Base-by-base conservation (phyloP, 2,888 invertebrate species). In the Melanchra persicariae region DNA sequence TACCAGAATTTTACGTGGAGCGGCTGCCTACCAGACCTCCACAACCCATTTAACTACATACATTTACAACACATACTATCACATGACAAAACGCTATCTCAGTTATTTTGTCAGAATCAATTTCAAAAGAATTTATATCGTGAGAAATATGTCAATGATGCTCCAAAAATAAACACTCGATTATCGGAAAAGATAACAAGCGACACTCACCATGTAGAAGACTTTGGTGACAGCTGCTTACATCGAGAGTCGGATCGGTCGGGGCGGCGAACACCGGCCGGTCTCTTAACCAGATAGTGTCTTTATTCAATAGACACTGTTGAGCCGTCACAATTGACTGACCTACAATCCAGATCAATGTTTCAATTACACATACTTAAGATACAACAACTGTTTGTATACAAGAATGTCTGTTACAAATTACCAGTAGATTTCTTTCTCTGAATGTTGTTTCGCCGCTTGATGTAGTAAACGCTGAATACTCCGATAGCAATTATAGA, bases 231-330 rank as follows among this genome's bases (percentile, higher is more conserved):
- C 95, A 96, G 84, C 92, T 95, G 87, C 90, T 91, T 43, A 94
- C 91, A 70, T 95, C 95, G 75, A 94, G 84, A 80, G 90, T 89
- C 55, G 91, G 88, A 81, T 95, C 95, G 65, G 90, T 92, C 15
- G 94, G 92, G 34, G 95, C 88, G 43, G 93, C 93, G 83, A 95
- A 95, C 73, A 94, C 92, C 45, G 95, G 95, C 78, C 95, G 90
- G 64, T 96, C 95, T 82, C 95, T 91, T 65, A 96, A 88, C 95
- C 95, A 96, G 86, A 96, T 95, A 77, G 95, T 95, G 87, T 96
- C 95, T 90, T 96, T 96, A 92, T 96, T 95, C 91, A 96, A 92
- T 89, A 96, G 88, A 88, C 95, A 95, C 86, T 95, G 95, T 85
- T 95, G 95, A 65, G 95, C 95, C 80, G 95, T 95, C 77, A 95